phyloP scores from a whole-genome alignment of 2,888 invertebrate genomes.

The Pterobdella sp. region DNA sequence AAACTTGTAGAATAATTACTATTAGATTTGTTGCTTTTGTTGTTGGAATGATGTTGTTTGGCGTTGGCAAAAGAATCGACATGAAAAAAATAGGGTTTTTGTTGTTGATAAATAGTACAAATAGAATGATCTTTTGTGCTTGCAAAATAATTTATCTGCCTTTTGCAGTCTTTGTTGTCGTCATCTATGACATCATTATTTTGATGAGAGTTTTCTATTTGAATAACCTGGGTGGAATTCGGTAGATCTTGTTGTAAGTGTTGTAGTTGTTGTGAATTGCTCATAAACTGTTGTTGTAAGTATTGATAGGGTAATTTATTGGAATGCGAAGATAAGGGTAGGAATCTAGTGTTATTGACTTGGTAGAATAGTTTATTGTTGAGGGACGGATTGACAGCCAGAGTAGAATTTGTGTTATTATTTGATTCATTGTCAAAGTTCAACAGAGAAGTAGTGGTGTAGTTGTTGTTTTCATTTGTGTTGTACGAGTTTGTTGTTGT shows the following conservation, averaged over 20 bases:
- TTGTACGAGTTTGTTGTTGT: not conserved
- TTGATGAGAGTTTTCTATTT: not conserved
- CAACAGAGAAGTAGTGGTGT: not conserved
- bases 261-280: not conserved
- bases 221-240: not conserved
- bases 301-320: slow-evolving; percentile 7
- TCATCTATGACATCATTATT: not conserved
- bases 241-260: not conserved
- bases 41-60: not conserved
- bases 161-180: not conserved
- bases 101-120: slow-evolving; percentile 1
- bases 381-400: slow-evolving; percentile 2
- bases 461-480: not conserved
- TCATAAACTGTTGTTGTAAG: not conserved
- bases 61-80: not conserved
- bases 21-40: not conserved
- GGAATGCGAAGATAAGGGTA: not conserved
- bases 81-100: not conserved
- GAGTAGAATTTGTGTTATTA: not conserved
- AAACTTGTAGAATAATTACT: slow-evolving; percentile 1
- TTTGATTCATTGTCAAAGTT: slow-evolving; percentile 4
- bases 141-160: not conserved
- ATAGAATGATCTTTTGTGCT: not conserved
- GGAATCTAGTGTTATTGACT: not conserved
- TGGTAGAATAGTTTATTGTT: slow-evolving; percentile 5